Evolutionary conservation across 1,140 invertebrate genomes (phyloP), one percentile per base, ranked within the genome.

Genomic region (Eupeodes corollae): DNA sequence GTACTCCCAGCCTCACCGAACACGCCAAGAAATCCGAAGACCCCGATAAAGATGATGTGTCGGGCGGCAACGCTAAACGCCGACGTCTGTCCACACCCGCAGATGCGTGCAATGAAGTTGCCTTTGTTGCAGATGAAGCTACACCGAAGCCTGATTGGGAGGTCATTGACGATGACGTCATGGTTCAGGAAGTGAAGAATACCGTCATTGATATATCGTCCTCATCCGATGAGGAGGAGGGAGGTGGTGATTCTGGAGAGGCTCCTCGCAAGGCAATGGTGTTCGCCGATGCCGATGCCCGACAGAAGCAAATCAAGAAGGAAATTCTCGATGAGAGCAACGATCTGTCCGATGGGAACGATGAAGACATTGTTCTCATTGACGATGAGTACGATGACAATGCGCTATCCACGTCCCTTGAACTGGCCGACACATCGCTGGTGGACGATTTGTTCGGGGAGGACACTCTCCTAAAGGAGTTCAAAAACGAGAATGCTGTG

Each of bases 321-420:
- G 60, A 67, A 45, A 56, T 69, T 6, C 45, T 68, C 44, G 54
- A 56, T 42, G 67, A 69, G 6, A 44, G 51, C 33, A 5, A 13
- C 10, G 18, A 15, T 39, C 8, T 63, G 32, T 1, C 3, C 21
- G 47, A 48, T 16, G 42, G 40, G 6, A 21, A 6, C 11, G 56
- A 67, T 8, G 56, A 58, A n/a, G 56, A 68, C 1, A 68, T 65
- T n/a, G 19, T 58, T 0, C 47, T 65, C 13, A 61, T 64, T 12
- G 65, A 70, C 42, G 58, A 62, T 46, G 65, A 67, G 5, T 67
- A 52, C 43, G 50, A 68, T 37, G 66, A 68, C 18, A 46, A 38
- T 3, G 45, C 34, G 5, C 6, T 49, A 10, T 43, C 37, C 5
- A 56, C 49, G 1, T 57, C 52, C 30, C 16, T 45, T 0, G 56